Conservation (phyloP, 1,140 invertebrate genomes). For the Whitmania pigra region DNA sequence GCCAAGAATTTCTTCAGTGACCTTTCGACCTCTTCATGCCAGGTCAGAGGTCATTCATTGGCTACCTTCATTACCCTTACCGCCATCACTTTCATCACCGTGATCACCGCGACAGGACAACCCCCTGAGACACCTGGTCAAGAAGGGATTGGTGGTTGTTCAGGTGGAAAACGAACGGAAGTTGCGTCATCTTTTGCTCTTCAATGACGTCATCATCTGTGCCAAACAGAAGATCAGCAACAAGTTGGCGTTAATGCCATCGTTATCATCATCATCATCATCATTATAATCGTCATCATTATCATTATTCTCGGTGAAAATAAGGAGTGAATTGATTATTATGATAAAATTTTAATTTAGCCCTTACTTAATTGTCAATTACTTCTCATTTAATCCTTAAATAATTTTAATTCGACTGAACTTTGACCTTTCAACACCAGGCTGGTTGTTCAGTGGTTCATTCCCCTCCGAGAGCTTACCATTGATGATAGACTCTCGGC, state of each 20-base stretch:
- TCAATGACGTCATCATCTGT: constrained; percentile 86
- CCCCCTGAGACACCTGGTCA: constrained; percentile 75
- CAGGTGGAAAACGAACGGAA: constrained; percentile 61
- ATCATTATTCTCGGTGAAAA: no score
- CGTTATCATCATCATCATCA: background rate
- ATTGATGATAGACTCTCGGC: no score
- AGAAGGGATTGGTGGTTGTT: constrained; percentile 87
- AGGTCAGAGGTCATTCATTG: constrained; percentile 1
- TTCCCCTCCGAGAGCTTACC: no score
- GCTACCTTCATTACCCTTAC: constrained; percentile 47
- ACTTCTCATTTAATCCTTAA: no score
- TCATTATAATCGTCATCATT: no score
- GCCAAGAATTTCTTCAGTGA: constrained; percentile 78
- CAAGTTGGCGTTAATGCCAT: no score
- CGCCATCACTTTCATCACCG: constrained; percentile 88
- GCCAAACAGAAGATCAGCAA: constrained; percentile 68
- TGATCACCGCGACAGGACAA: constrained; percentile 98
- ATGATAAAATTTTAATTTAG: no score
- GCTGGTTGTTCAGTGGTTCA: no score
- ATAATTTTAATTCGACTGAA: no score
- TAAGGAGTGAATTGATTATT: no score
- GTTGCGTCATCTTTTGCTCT: constrained; percentile 78
- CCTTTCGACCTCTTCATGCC: constrained; percentile 43
- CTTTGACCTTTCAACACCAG: no score
- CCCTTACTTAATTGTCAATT: no score